Evolutionary conservation across 2,888 invertebrate genomes (phyloP), one percentile per base, ranked within the genome.

Genomic region (Nysson spinosus): DNA sequence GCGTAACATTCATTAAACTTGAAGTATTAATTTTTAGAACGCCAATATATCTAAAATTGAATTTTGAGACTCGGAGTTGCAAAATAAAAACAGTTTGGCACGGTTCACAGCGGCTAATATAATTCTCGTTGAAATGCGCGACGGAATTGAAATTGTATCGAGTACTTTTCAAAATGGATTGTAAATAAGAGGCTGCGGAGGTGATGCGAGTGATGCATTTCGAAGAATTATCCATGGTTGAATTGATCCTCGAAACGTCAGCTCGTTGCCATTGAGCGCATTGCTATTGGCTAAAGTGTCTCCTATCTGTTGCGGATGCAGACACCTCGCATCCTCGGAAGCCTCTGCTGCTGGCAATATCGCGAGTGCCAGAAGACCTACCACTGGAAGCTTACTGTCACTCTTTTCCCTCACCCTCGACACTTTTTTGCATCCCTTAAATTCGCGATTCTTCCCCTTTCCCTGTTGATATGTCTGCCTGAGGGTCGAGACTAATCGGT

Each of bases 271-370:
- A 60, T 58, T 62, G 56, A 58, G 69, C n/a, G n/a, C n/a, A n/a
- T n/a, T n/a, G n/a, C n/a, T 74, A 74, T 74, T 69, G 74, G 69
- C 61, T 72, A 72, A 74, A 74, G 71, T 77, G 74, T 75, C 75
- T 64, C 71, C 77, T 75, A 75, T 75, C 75, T 68, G 77, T 75
- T 75, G 73, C 75, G 62, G 67, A 57, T 47, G 64, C 73, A 76
- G 76, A 66, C 76, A 69, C 54, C 54, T 65, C 60, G 55, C 49
- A 49, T 50, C 56, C 69, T 63, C 66, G 73, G 54, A 46, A 77
- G 67, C 69, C 61, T 64, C 73, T 62, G 67, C 62, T 67, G 52
- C 65, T 65, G 77, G 71, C 77, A 77, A 75, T 77, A 77, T 75
- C 71, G 67, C 54, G 57, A 73, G 55, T 73, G 66, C 52, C 54